Base-by-base conservation (phyloP, 2,113 vertebrate genomes). In the Brachypteracias leptosomus region DNA sequence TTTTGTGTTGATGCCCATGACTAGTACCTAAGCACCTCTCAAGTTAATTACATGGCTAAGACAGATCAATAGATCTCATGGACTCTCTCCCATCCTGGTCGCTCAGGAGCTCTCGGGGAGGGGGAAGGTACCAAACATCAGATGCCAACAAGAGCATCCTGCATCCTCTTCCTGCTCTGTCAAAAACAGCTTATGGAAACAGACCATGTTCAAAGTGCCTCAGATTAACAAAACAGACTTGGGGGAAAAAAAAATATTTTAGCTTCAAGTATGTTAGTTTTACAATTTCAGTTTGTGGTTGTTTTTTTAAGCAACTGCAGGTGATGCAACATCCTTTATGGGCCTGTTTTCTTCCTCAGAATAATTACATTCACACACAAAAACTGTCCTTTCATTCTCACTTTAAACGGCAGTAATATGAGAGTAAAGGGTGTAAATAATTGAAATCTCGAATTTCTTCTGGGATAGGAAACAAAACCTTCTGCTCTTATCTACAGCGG, bases 121-220 rank as follows among this genome's bases (percentile, higher is more conserved):
- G 4, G 14, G 22, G 1, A 12, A 8, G 36, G 58, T 33, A 35
- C 20, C 55, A 31, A 2, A 6, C 7, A 3, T 3, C 3, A 19
- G 67, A 36, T 19, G 19, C 38, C 2, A 3, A 35, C 47, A 18
- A 11, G 26, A 77, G 4, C 65, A 22, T 52, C 33, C 67, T 29
- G 36, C 54, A 36, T 31, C 54, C 35, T 59, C 54, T 10, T 68
- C 49, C 54, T 21, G 55, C 51, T 25, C 68, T 13, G 31, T 4
- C 52, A 62, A 54, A 82, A 66, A 14, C 9, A 24, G 31, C 46
- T 29, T 3, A 12, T 7, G 38, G 76, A 33, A 75, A 85, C 49
- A 22, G 13, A 14, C n/a, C 35, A 5, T 0, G 17, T 24, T 70
- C 40, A 7, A 40, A 92, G 33, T 6, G 2, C 49, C 51, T 16